Conservation (phyloP, 2,888 invertebrate species). For the Tipula helvola region DNA sequence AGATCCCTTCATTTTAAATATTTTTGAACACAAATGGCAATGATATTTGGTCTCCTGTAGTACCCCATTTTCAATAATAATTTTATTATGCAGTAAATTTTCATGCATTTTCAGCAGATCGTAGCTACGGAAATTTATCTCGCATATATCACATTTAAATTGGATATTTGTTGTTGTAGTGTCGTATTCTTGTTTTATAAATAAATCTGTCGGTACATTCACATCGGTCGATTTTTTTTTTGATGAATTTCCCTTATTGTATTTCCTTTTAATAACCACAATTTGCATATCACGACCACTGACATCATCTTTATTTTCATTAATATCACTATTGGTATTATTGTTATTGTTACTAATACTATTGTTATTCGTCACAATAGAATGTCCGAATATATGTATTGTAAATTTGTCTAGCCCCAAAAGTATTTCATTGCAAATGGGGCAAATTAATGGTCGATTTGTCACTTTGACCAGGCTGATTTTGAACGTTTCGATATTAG, state of each 20-base stretch:
- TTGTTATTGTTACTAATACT: background rate
- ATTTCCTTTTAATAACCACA: background rate
- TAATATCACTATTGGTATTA: background rate
- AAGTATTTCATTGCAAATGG: slow-evolving; percentile 63
- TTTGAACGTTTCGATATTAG: slow-evolving; percentile 55
- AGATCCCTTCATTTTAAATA: slow-evolving; percentile 71
- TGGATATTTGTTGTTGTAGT: background rate
- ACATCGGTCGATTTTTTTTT: background rate
- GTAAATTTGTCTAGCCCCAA: slow-evolving; percentile 70
- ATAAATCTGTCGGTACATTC: background rate
- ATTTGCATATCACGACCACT: background rate
- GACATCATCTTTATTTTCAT: background rate
- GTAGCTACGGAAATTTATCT: slow-evolving; percentile 54
- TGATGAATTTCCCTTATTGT: background rate
- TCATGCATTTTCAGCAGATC: slow-evolving; percentile 62
- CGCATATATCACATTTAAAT: slow-evolving; percentile 52
- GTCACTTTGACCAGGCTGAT: slow-evolving; percentile 61
- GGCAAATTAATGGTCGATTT: slow-evolving; percentile 60
- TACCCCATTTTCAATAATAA: slow-evolving; percentile 27
- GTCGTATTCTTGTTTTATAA: background rate
- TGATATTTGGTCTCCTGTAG: slow-evolving; percentile 40
- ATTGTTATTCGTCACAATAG: slow-evolving; percentile 22
- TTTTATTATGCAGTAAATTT: slow-evolving; percentile 47
- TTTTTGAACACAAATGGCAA: slow-evolving; percentile 66
- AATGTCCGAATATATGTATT: slow-evolving; percentile 69